Percentiles rank a stretch among this genome's conserved stretches.
Evolutionary conservation across 2,888 invertebrate genomes (phyloP).

Genomic region (Papilio elwesi): DNA sequence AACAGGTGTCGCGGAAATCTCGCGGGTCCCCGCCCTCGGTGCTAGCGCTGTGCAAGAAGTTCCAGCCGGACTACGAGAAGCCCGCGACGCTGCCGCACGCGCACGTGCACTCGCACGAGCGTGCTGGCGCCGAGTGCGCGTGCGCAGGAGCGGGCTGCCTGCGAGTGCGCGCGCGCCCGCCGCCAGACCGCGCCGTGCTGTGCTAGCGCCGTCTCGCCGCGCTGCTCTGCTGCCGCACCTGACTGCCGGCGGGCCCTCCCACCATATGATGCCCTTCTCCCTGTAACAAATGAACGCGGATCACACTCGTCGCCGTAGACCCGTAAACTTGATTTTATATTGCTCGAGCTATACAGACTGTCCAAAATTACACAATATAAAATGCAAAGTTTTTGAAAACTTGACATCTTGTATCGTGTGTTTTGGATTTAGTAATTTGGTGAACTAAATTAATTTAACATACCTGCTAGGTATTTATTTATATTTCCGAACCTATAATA

Average conservation of each 20-base stretch:
- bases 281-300: slow-evolving; percentile 12
- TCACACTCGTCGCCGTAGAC: background rate
- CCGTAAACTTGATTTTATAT: background rate
- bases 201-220: slow-evolving; percentile 59
- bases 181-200: slow-evolving; percentile 57
- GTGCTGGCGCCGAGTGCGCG: slow-evolving; percentile 48
- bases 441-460: background rate
- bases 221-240: slow-evolving; percentile 48
- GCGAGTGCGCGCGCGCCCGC: slow-evolving; percentile 50
- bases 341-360: background rate
- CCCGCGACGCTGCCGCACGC: slow-evolving; percentile 67
- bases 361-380: background rate
- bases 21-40: slow-evolving; percentile 83
- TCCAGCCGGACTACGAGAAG: slow-evolving; percentile 82
- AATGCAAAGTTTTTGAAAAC: background rate
- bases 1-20: slow-evolving; percentile 84
- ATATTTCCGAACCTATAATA: background rate
- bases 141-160: slow-evolving; percentile 52
- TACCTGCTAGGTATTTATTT: background rate
- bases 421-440: background rate
- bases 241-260: slow-evolving; percentile 34
- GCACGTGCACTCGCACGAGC: slow-evolving; percentile 46
- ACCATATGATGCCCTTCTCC: background rate
- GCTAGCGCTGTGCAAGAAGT: slow-evolving; percentile 81
- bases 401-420: background rate